A percentile compares a stretch with the other conserved stretches of the same genome.
These are phyloP conservation scores for Malthinus flaveolus DNA, from an alignment of 2,888 invertebrate species.

Conservation along the genomic window DNA sequence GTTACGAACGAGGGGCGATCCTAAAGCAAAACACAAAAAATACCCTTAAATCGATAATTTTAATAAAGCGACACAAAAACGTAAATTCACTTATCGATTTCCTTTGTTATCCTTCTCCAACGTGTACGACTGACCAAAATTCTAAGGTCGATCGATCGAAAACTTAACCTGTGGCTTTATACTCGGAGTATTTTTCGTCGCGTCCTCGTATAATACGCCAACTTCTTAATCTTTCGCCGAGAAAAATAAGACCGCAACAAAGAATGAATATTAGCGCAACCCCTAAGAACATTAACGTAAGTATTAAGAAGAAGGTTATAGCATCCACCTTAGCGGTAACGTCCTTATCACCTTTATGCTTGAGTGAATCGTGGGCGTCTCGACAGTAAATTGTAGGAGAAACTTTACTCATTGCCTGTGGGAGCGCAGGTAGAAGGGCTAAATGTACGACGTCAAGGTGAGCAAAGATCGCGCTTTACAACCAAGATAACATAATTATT, in stretches of 20 bases:
- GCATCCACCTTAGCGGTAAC: constrained; percentile 36
- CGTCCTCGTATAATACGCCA: too few species aligned
- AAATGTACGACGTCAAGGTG: constrained; percentile 48
- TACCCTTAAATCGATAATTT: background rate
- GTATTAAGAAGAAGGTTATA: constrained; percentile 22
- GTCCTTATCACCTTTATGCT: constrained; percentile 54
- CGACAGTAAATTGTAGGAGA: constrained; percentile 41
- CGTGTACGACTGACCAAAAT: too few species aligned
- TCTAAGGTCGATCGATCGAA: too few species aligned
- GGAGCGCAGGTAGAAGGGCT: constrained; percentile 47
- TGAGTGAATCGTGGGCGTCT: constrained; percentile 45
- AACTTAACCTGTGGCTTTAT: too few species aligned
- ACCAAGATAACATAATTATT: constrained; percentile 50
- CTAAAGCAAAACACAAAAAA: background rate
- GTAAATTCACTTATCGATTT: too few species aligned
- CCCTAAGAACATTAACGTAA: constrained; percentile 19
- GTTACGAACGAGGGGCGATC: constrained; percentile 26
- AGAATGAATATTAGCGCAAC: constrained; percentile 5
- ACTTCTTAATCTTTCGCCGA: too few species aligned
- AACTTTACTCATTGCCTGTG: constrained; percentile 45
- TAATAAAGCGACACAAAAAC: background rate
- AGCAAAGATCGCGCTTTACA: constrained; percentile 43
- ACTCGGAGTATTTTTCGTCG: too few species aligned
- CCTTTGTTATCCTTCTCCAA: too few species aligned
- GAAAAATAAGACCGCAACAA: too few species aligned